Percentiles rank a stretch among this genome's conserved stretches.
phyloP scores from a whole-genome alignment of 1,140 invertebrate species.

The Heliothis subflexa region DNA sequence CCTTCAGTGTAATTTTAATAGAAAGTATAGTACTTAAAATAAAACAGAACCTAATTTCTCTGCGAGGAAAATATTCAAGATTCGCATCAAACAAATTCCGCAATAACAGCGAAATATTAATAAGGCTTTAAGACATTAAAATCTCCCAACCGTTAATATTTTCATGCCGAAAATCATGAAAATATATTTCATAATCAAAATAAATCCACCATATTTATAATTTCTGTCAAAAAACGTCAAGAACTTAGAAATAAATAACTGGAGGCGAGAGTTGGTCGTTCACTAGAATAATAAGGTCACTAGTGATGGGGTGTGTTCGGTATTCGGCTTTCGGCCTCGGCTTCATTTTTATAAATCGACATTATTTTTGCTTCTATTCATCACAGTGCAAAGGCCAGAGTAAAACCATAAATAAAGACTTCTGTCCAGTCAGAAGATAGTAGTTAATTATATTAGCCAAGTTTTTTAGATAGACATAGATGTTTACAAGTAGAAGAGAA shows the following conservation, averaged over 20 bases:
- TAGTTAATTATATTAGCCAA: too few species aligned
- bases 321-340: constrained; percentile 7
- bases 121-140: background rate
- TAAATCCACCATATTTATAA: constrained; percentile 40
- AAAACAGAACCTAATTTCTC: too few species aligned
- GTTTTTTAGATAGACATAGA: too few species aligned
- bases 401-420: background rate
- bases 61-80: too few species aligned
- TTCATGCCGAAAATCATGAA: background rate
- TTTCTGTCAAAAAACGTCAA: constrained; percentile 43
- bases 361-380: background rate
- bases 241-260: constrained; percentile 45
- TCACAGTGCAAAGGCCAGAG: background rate
- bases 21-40: too few species aligned
- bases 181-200: constrained; percentile 36
- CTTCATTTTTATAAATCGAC: background rate
- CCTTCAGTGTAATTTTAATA: too few species aligned
- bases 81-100: too few species aligned
- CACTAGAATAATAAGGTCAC: constrained; percentile 47
- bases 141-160: background rate
- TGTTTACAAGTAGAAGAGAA: too few species aligned
- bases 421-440: too few species aligned
- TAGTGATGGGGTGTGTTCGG: constrained; percentile 24
- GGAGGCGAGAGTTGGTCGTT: constrained; percentile 36
- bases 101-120: background rate